Conservation (phyloP, 2,888 invertebrate genomes). For the Lypha dubia region DNA sequence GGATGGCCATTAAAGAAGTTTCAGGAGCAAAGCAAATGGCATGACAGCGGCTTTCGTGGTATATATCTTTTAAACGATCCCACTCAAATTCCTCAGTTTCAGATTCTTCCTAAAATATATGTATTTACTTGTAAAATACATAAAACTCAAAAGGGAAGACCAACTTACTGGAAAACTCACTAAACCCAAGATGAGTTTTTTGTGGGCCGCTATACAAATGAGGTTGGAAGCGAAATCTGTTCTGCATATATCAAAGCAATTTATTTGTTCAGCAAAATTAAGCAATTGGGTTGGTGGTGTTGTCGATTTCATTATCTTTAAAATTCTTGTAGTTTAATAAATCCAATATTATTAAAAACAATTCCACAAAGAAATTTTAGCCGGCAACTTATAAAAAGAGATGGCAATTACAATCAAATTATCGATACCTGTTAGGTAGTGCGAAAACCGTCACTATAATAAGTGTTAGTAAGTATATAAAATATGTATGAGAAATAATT, state of each 20-base stretch:
- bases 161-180: slow-evolving; percentile 85
- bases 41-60: slow-evolving; percentile 85
- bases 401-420: neutral
- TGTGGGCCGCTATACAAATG: slow-evolving; percentile 85
- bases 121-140: neutral
- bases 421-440: slow-evolving; percentile 26
- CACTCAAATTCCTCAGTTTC: slow-evolving; percentile 85
- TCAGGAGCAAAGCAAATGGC: slow-evolving; percentile 86
- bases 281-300: slow-evolving; percentile 83
- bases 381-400: slow-evolving; percentile 25
- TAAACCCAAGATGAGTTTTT: slow-evolving; percentile 85
- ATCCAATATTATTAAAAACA: neutral
- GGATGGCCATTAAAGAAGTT: slow-evolving; percentile 85
- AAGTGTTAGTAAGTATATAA: too few species aligned
- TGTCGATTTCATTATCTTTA: slow-evolving; percentile 77
- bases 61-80: slow-evolving; percentile 85
- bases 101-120: slow-evolving; percentile 83
- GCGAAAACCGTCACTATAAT: too few species aligned
- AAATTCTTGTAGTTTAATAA: too few species aligned
- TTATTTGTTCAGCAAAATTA: slow-evolving; percentile 85
- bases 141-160: neutral
- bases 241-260: slow-evolving; percentile 86
- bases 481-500: too few species aligned
- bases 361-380: neutral
- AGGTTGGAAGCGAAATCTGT: slow-evolving; percentile 87